Conservation (phyloP, 2,113 vertebrate species). For the Xenopus tropicalis region UCB_Xtro_10.0 CM004446.2:117920501-117921000, state of each 20-base stretch:
- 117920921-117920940: too few species aligned
- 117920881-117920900: too few species aligned
- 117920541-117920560: background rate
- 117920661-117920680: conserved; percentile 6
- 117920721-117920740: background rate
- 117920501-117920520: background rate
- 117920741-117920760: background rate
- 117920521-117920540: background rate
- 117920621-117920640: conserved; percentile 5
- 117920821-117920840: background rate
- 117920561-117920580: conserved; percentile 6
- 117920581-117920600: conserved; percentile 5
- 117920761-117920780: background rate
- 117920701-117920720: background rate
- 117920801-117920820: background rate
- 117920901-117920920: too few species aligned
- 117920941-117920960: too few species aligned
- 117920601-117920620: conserved; percentile 8
- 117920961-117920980: too few species aligned
- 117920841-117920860: background rate
- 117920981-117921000: too few species aligned
- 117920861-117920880: too few species aligned
- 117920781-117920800: background rate
- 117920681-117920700: background rate
- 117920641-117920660: conserved; percentile 1